phyloP scores from a whole-genome alignment of 2,888 invertebrate genomes.

The Standfussiana lucernea region DNA sequence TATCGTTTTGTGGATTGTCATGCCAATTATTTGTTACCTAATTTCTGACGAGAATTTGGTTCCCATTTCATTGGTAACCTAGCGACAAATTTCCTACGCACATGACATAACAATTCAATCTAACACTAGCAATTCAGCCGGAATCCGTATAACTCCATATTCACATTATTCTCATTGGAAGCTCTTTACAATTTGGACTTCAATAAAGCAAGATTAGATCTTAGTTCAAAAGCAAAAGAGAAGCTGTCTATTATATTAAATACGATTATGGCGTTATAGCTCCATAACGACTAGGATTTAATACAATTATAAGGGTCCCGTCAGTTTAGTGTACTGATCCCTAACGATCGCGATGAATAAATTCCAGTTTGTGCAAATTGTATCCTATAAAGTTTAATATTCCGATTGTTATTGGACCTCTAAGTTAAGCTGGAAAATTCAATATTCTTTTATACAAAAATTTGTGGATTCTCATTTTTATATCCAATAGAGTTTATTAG shows the following conservation, averaged over 20 bases:
- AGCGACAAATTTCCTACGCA: not conserved
- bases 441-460: not conserved
- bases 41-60: not conserved
- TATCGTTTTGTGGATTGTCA: not conserved
- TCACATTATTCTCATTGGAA: not conserved
- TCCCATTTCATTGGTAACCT: not conserved
- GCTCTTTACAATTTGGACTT: slow-evolving; percentile 1
- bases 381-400: not conserved
- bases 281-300: slow-evolving; percentile 19
- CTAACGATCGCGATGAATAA: not conserved
- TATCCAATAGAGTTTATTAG: not conserved
- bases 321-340: slow-evolving; percentile 11
- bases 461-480: not conserved
- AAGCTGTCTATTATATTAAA: slow-evolving; percentile 16
- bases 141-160: slow-evolving; percentile 7
- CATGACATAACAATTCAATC: slow-evolving; percentile 1
- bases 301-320: slow-evolving; percentile 26
- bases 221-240: not conserved
- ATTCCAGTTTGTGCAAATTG: slow-evolving; percentile 6
- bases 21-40: not conserved
- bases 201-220: slow-evolving; percentile 15
- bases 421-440: not conserved
- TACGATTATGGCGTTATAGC: slow-evolving; percentile 12
- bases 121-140: slow-evolving; percentile 9
- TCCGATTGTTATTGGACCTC: slow-evolving; percentile 3